These are phyloP conservation scores for Osmerus mordax DNA, from an alignment of 2,113 vertebrate species.

Conservation along the genomic window DNA sequence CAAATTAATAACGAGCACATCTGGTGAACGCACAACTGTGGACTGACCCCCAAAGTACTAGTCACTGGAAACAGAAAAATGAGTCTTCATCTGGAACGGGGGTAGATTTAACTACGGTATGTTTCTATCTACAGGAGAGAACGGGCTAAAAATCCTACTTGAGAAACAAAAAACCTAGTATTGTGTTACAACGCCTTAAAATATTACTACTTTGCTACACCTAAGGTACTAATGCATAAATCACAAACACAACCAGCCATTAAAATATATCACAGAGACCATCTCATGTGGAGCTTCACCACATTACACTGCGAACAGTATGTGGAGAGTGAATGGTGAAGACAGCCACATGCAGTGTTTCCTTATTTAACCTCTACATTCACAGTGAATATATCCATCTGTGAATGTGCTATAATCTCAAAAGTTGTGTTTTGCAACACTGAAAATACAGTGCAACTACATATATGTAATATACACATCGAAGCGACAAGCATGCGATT, in stretches of 20 bases:
- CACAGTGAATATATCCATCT: neutral
- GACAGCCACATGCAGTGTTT: neutral
- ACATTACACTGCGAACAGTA: neutral
- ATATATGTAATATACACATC: too few species aligned
- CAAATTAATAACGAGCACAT: conserved; percentile 34
- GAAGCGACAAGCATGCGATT: too few species aligned
- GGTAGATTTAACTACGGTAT: neutral
- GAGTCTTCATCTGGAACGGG: conserved; percentile 24
- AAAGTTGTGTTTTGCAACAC: too few species aligned
- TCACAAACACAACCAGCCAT: neutral
- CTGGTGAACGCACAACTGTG: conserved; percentile 9
- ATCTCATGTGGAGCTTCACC: neutral
- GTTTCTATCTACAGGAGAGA: too few species aligned
- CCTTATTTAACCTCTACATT: neutral
- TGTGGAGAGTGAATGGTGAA: neutral
- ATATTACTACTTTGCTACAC: neutral
- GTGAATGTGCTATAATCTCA: too few species aligned
- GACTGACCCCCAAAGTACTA: neutral
- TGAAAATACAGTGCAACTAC: too few species aligned
- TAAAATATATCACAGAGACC: neutral
- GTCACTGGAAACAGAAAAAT: conserved; percentile 20
- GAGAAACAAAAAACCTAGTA: too few species aligned
- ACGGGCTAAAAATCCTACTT: too few species aligned
- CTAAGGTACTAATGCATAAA: neutral
- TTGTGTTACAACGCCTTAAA: too few species aligned